Conservation (phyloP, 2,797 vertebrate species). For the Acipenser oxyrinchus region DNA sequence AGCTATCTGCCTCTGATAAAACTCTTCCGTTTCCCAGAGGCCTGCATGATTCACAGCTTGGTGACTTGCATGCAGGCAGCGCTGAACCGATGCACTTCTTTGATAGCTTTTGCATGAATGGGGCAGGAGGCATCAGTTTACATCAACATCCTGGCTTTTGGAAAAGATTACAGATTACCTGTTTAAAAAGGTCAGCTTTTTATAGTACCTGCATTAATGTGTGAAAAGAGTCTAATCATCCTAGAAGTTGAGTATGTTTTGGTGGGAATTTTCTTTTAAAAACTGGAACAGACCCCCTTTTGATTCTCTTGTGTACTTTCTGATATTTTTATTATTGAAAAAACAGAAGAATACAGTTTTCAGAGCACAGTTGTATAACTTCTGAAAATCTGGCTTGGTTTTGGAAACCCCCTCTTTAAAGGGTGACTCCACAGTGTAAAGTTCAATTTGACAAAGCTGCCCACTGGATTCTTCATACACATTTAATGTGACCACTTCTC, state of each 20-base stretch:
- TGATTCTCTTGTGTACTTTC: conserved; percentile 11
- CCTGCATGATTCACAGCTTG: conserved; percentile 28
- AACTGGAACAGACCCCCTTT: conserved; percentile 21
- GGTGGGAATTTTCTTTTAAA: conserved; percentile 28
- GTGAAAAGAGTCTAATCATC: conserved; percentile 38
- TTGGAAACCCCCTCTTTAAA: too few relatives aligned
- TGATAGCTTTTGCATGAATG: conserved; percentile 39
- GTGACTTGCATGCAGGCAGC: conserved; percentile 31
- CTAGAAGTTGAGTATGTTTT: conserved; percentile 14
- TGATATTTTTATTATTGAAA: conserved; percentile 13
- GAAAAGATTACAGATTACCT: conserved; percentile 24
- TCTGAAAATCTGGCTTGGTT: too few relatives aligned
- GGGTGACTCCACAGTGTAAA: too few relatives aligned
- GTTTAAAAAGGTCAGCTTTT: conserved; percentile 12
- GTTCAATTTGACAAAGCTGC: too few relatives aligned
- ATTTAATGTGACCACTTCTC: too few relatives aligned
- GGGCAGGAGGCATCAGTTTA: conserved; percentile 21
- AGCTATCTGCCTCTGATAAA: conserved; percentile 17
- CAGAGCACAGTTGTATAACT: too few relatives aligned
- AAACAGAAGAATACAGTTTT: too few relatives aligned
- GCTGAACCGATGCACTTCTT: conserved; percentile 29
- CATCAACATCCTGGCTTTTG: conserved; percentile 42
- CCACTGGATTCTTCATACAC: too few relatives aligned
- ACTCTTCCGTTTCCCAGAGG: conserved; percentile 21
- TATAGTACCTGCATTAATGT: conserved; percentile 40